A percentile compares a stretch with the other conserved stretches of the same genome.
Conservation (phyloP, 2,888 invertebrate genomes). For the Taphrorychus bicolor region DNA sequence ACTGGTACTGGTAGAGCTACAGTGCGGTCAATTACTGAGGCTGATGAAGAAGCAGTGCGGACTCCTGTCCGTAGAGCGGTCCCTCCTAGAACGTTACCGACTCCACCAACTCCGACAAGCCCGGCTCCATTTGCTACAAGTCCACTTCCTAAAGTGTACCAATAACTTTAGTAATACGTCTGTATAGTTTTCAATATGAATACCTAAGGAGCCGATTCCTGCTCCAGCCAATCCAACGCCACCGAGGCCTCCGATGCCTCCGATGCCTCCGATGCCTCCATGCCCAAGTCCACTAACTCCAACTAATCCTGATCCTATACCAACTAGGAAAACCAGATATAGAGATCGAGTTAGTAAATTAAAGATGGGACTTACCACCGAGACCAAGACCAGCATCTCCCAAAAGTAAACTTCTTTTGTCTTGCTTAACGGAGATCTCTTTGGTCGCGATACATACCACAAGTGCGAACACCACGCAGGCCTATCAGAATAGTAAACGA, state of each 20-base stretch:
- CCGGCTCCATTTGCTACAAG: neutral
- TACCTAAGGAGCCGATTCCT: conserved; percentile 30
- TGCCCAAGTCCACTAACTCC: neutral
- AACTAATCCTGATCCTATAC: neutral
- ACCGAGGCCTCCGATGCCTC: conserved; percentile 14
- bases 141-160: conserved; percentile 1
- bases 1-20: conserved; percentile 51
- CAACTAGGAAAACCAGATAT: neutral
- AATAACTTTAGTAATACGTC: neutral
- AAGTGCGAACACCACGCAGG: conserved; percentile 47
- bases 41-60: conserved; percentile 33
- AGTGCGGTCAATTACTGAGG: conserved; percentile 57
- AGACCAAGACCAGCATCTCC: conserved; percentile 42
- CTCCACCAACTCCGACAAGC: conserved; percentile 47
- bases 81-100: conserved; percentile 29
- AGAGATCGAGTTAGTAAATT: neutral
- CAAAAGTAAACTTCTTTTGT: conserved; percentile 50
- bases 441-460: conserved; percentile 41
- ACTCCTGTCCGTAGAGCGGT: conserved; percentile 31
- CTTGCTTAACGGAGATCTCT: conserved; percentile 45
- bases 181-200: neutral
- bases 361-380: conserved; percentile 31
- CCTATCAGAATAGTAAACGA: conserved; percentile 43
- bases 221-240: conserved; percentile 18
- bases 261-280: conserved; percentile 12